Base-by-base conservation (phyloP, 1,140 invertebrate species). In the Colletes gigas region DNA sequence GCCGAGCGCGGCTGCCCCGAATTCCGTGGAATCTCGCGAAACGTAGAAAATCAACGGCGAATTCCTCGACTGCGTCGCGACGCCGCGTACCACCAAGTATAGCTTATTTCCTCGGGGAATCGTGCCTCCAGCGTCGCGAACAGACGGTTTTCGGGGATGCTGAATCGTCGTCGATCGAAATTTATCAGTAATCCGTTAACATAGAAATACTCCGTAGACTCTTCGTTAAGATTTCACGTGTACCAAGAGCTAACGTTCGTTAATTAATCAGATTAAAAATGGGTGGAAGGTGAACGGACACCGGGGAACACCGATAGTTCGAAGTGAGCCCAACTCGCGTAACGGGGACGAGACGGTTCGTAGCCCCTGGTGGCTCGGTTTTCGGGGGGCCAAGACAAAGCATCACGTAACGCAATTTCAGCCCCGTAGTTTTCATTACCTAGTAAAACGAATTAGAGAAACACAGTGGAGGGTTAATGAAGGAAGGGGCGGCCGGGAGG, bases 391-490 rank as follows among this genome's bases (percentile, higher is more conserved):
- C 39, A 66, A 57, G 44, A 80, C 78, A 80, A 80, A 66, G 78
- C 72, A 54, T 80, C 78, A 60, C 78, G 72, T 80, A 71, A 54
- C 71, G 71, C 71, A 75, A 67, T 75, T 80, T 60, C 71, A 39
- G 41, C 63, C 63, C 30, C 62, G 30, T 80, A 74, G 78, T 74
- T 80, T 80, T 80, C 78, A 75, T 80, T 75, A 68, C 44, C 72
- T 63, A 30, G 71, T 62, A 62, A 74, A 80, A 74, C 71, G 78
- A 80, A 80, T 80, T 80, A 75, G 78, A 54, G 72, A 80, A 74
- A 75, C 71, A 68, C 78, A 80, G 72, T 54, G 60, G 69, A 72
- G 69, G 69, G 77, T 79, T 79, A 88, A 80, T 78, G 84, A 80
- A 65, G 83, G 71, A 75, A 83, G 70, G 83, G 76, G 73, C 10